Percentiles rank a stretch among this genome's conserved stretches.
phyloP scores from a whole-genome alignment of 2,113 vertebrate genomes.

The Anas platyrhynchos region DNA sequence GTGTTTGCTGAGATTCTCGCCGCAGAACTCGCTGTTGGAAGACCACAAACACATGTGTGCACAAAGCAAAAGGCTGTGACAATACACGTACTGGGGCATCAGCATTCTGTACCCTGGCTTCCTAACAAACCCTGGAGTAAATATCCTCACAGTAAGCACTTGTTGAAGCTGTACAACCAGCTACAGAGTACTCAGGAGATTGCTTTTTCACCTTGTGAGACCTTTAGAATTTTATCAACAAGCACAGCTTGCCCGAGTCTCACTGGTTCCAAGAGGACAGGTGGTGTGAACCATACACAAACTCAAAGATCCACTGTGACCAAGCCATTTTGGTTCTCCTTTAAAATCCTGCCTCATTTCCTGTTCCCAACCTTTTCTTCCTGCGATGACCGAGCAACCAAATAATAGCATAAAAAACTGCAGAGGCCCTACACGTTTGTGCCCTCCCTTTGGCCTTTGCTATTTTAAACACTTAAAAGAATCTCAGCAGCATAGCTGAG shows the following conservation, averaged over 20 bases:
- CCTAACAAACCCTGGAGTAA: background rate
- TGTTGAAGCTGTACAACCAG: background rate
- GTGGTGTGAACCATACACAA: background rate
- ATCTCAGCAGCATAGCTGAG: background rate
- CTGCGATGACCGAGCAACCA: background rate
- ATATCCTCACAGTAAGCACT: accelerated
- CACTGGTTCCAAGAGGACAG: background rate
- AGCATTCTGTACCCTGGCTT: background rate
- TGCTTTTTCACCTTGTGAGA: background rate
- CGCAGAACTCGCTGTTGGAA: slow-evolving; percentile 92
- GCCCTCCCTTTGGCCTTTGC: background rate
- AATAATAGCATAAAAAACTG: background rate
- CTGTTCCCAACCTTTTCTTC: background rate
- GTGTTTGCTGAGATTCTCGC: slow-evolving; percentile 93
- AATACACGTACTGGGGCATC: background rate
- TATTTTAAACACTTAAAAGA: background rate
- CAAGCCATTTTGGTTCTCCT: background rate
- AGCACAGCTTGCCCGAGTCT: background rate
- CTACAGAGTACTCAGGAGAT: background rate
- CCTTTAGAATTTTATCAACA: background rate
- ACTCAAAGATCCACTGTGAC: background rate
- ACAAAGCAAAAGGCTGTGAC: background rate
- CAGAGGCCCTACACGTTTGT: background rate
- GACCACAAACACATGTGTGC: background rate
- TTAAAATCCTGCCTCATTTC: background rate